These are phyloP conservation scores for Narcine bancroftii DNA, from an alignment of 2,113 vertebrate genomes.

Conservation along the genomic window DNA sequence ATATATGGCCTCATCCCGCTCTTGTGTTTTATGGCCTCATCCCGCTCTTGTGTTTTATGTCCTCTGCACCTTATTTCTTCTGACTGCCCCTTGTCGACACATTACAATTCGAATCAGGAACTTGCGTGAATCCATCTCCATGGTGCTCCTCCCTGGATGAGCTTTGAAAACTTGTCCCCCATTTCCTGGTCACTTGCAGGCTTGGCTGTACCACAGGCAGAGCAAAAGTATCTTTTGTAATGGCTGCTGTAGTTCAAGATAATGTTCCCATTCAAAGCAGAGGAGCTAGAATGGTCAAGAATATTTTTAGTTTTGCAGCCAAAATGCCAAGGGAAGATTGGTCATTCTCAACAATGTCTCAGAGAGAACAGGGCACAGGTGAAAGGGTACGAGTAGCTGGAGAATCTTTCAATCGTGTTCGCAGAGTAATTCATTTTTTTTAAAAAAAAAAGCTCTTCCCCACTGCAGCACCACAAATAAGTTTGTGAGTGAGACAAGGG, in stretches of 20 bases:
- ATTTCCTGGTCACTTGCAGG: neutral
- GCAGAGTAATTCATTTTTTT: neutral
- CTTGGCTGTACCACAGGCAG: neutral
- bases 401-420: neutral
- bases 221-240: too few species aligned
- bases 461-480: too few species aligned
- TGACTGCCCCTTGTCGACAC: neutral
- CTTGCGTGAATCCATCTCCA: neutral
- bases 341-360: neutral
- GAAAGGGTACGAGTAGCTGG: neutral
- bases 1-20: too few species aligned
- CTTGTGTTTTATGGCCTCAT: neutral
- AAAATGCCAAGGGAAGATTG: neutral
- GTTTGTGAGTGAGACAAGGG: neutral
- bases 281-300: neutral
- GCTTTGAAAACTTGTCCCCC: neutral
- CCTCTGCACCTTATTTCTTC: neutral
- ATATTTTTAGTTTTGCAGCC: neutral
- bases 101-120: neutral
- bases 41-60: neutral
- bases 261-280: neutral
- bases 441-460: neutral
- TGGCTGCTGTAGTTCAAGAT: neutral
- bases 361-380: neutral
- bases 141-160: neutral